Conservation (phyloP, 2,888 invertebrate genomes). For the Cephus pulcher region DNA sequence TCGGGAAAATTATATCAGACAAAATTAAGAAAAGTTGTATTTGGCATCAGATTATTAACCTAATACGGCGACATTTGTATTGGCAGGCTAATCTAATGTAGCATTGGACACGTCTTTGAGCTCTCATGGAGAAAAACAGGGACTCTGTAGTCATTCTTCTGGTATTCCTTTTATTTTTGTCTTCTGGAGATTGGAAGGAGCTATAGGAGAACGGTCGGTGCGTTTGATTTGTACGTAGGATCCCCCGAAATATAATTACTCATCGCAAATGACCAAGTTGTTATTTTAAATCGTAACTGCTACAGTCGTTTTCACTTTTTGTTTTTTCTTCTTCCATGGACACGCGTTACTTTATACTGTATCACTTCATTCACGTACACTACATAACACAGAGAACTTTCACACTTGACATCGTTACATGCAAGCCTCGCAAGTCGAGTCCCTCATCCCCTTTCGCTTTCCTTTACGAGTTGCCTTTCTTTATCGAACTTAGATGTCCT, state of each 20-base stretch:
- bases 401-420: not conserved
- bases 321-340: not conserved
- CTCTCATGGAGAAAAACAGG: too few species aligned
- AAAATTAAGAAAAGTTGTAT: too few species aligned
- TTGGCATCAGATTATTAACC: too few species aligned
- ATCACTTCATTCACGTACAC: too few species aligned
- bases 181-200: conserved; percentile 5
- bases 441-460: conserved; percentile 16
- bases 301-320: conserved; percentile 13
- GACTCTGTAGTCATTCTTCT: too few species aligned
- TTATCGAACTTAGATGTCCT: too few species aligned
- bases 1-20: too few species aligned
- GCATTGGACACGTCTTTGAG: too few species aligned
- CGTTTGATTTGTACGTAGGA: conserved; percentile 18
- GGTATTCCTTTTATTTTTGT: not conserved
- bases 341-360: too few species aligned
- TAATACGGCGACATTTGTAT: too few species aligned
- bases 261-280: conserved; percentile 26
- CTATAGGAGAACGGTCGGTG: conserved; percentile 5
- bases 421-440: conserved; percentile 11
- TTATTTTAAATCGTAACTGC: conserved; percentile 25
- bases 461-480: too few species aligned
- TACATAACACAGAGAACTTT: not conserved
- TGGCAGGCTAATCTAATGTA: too few species aligned
- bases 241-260: conserved; percentile 16